Percentiles rank a stretch among this genome's conserved stretches.
These are phyloP conservation scores for Sinocyclocheilus anshuiensis DNA, from an alignment of 2,113 vertebrate genomes.

Conservation along the genomic window DNA sequence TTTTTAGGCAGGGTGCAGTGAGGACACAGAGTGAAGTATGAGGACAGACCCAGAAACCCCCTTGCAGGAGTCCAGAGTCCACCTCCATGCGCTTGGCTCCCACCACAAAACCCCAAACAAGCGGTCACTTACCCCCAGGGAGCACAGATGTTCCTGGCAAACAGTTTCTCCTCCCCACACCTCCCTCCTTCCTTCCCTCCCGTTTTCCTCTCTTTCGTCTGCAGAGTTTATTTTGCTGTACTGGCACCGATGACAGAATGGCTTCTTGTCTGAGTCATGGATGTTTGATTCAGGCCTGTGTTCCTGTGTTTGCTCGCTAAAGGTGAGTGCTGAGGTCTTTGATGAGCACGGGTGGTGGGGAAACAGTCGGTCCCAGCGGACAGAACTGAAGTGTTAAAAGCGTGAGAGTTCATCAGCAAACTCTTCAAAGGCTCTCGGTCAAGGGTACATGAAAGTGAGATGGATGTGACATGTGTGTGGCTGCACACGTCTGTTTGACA, in stretches of 20 bases:
- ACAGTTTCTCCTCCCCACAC: constrained; percentile 32
- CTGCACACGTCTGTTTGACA: background rate
- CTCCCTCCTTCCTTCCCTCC: constrained; percentile 18
- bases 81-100: constrained; percentile 18
- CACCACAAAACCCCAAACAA: constrained; percentile 6
- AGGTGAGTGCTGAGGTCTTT: constrained; percentile 14
- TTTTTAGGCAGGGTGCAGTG: background rate
- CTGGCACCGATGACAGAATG: constrained; percentile 51
- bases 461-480: background rate
- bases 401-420: background rate
- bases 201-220: constrained; percentile 39
- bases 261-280: constrained; percentile 20
- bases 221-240: constrained; percentile 20
- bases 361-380: background rate
- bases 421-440: background rate
- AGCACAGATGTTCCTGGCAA: constrained; percentile 26
- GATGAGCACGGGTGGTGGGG: background rate
- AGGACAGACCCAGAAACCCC: constrained; percentile 14
- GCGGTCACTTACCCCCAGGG: background rate
- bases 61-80: background rate
- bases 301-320: constrained; percentile 19
- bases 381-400: constrained; percentile 14
- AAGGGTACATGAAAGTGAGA: background rate
- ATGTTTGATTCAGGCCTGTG: constrained; percentile 33
- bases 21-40: constrained; percentile 8